Conservation (phyloP, 2,113 vertebrate genomes). For the Nesoenas mayeri region DNA sequence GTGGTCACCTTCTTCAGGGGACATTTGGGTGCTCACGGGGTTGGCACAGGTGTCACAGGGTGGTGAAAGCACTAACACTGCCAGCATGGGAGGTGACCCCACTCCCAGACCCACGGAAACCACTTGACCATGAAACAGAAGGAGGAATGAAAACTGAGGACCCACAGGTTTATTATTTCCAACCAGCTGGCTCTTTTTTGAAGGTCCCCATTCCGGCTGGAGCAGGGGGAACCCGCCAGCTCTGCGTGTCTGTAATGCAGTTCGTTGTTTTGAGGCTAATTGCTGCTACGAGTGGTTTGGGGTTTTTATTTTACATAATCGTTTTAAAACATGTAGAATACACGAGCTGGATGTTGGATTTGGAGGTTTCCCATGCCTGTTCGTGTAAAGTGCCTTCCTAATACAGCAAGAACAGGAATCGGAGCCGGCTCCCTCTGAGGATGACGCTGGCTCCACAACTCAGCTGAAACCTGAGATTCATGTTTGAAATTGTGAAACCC, state of each 20-base stretch:
- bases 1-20: neutral
- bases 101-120: neutral
- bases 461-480: neutral
- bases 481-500: neutral
- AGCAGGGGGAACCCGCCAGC: neutral
- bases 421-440: neutral
- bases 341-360: neutral
- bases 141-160: neutral
- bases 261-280: neutral
- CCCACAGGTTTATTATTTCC: neutral
- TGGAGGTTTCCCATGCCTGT: neutral
- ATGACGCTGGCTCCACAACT: rapidly evolving
- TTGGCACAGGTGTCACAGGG: rapidly evolving
- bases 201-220: neutral
- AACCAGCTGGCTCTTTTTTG: neutral
- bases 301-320: neutral
- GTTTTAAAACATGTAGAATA: neutral
- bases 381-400: neutral
- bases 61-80: neutral
- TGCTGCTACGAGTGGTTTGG: neutral
- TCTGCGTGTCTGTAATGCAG: neutral
- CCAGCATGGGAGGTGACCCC: neutral
- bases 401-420: neutral
- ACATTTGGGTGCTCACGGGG: neutral
- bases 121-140: neutral